phyloP scores from a whole-genome alignment of 2,888 invertebrate species.

The Scaptomyza polygonia region DNA sequence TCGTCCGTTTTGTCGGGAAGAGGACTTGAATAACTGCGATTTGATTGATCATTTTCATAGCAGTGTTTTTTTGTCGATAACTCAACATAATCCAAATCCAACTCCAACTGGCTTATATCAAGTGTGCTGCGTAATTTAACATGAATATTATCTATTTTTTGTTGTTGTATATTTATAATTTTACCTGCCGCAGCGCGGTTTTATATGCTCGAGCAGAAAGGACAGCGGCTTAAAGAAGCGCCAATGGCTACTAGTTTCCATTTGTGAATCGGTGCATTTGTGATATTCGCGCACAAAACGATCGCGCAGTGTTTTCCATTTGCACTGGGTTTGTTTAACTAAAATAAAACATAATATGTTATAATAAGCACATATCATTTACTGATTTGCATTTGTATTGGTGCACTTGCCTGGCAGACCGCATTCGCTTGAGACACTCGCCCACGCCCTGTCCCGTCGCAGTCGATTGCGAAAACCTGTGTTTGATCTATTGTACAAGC shows the following conservation, averaged over 20 bases:
- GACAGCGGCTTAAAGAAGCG: constrained; percentile 8
- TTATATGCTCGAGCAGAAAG: constrained; percentile 40
- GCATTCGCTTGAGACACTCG: constrained; percentile 31
- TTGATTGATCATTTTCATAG: not conserved
- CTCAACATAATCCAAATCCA: not conserved
- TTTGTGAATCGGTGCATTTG: constrained; percentile 5
- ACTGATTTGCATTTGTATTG: not conserved
- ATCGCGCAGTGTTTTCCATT: constrained; percentile 49
- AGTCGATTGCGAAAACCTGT: constrained; percentile 23
- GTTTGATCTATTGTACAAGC: constrained; percentile 37
- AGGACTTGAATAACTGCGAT: not conserved
- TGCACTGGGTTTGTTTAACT: constrained; percentile 34
- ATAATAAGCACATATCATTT: not conserved
- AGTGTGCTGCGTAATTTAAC: not conserved
- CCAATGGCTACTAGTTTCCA: constrained; percentile 9
- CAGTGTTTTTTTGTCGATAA: not conserved
- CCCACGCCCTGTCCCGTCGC: constrained; percentile 34
- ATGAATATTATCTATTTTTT: not conserved
- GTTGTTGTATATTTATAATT: not conserved
- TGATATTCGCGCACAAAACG: constrained; percentile 45
- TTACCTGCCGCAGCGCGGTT: constrained; percentile 14
- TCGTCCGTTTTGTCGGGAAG: not conserved
- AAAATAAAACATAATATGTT: not conserved
- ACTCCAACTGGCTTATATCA: constrained; percentile 2
- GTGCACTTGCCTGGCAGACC: constrained; percentile 32